A percentile compares a stretch with the other conserved stretches of the same genome.
These are phyloP conservation scores for Paramuricea clavata DNA, from an alignment of 92 coral and sea anemone species.

Conservation along the genomic window DNA sequence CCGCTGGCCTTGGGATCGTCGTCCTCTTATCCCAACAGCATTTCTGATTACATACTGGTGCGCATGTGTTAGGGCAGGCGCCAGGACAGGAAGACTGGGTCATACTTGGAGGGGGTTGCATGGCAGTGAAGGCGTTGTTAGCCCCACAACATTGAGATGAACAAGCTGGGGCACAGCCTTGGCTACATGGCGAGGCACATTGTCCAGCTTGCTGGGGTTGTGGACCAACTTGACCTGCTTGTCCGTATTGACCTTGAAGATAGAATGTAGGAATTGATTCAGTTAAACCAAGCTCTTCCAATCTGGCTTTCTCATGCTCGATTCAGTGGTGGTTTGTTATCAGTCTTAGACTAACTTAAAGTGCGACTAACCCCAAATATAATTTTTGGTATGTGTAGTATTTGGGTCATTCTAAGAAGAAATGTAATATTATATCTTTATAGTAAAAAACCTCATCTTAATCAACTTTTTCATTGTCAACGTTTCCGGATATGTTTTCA, in stretches of 20 bases:
- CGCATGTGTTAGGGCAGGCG: slow-evolving; percentile 40
- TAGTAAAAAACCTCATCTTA: no score
- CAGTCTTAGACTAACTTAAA: no score
- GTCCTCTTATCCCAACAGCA: slow-evolving; percentile 51
- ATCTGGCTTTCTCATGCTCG: no score
- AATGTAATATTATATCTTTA: no score
- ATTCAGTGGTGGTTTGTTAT: no score
- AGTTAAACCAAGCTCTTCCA: no score
- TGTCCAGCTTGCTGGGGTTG: slow-evolving; percentile 22
- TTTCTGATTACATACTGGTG: slow-evolving; percentile 31
- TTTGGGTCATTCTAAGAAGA: no score
- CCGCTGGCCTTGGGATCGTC: slow-evolving; percentile 30
- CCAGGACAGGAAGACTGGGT: slow-evolving; percentile 30
- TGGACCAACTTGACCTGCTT: neutral
- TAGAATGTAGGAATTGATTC: no score
- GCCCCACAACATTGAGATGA: slow-evolving; percentile 51
- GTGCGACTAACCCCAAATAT: no score
- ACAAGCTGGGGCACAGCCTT: slow-evolving; percentile 45
- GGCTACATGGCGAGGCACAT: slow-evolving; percentile 41
- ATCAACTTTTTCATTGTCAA: no score
- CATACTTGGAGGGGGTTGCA: slow-evolving; percentile 27
- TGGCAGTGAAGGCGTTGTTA: slow-evolving; percentile 27
- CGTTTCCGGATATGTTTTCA: no score
- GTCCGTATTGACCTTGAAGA: neutral
- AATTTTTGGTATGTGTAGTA: no score